Conservation (phyloP, 37 sponge, comb jelly and placozoan genomes). For the Spongilla lacustris region DNA sequence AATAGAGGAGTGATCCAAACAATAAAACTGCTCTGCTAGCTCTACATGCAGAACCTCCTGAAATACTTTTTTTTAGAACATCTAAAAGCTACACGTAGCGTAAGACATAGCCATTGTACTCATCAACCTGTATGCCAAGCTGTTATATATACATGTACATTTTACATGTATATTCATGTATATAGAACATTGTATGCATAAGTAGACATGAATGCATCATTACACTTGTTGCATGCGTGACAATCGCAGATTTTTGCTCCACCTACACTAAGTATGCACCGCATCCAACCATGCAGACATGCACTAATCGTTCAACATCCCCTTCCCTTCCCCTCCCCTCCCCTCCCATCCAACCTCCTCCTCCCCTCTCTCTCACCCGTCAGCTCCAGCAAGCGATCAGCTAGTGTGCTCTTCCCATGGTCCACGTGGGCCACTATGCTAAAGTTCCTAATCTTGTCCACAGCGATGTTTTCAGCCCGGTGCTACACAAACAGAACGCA, state of each 20-base stretch:
- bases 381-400: conserved; percentile 91
- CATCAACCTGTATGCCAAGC: too few relatives aligned
- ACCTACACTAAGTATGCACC: not conserved
- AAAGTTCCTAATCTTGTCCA: conserved; percentile 86
- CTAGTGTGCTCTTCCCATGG: conserved; percentile 98
- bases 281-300: not conserved
- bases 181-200: not conserved
- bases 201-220: too few relatives aligned
- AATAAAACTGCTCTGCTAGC: too few relatives aligned
- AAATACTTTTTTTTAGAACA: too few relatives aligned
- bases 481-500: not conserved
- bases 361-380: conserved; percentile 47
- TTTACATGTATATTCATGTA: not conserved
- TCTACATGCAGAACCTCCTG: too few relatives aligned
- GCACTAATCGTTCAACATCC: not conserved
- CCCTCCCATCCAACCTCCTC: not conserved
- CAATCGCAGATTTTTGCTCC: too few relatives aligned
- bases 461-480: not conserved
- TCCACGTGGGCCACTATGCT: conserved; percentile 97
- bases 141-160: not conserved
- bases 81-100: too few relatives aligned
- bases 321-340: not conserved
- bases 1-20: not conserved
- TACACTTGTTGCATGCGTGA: too few relatives aligned
- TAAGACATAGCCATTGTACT: too few relatives aligned